A percentile compares a stretch with the other conserved stretches of the same genome.
These are phyloP conservation scores for Drosophila tropicalis DNA, from an alignment of 1,140 invertebrate genomes.

Conservation along the genomic window DNA sequence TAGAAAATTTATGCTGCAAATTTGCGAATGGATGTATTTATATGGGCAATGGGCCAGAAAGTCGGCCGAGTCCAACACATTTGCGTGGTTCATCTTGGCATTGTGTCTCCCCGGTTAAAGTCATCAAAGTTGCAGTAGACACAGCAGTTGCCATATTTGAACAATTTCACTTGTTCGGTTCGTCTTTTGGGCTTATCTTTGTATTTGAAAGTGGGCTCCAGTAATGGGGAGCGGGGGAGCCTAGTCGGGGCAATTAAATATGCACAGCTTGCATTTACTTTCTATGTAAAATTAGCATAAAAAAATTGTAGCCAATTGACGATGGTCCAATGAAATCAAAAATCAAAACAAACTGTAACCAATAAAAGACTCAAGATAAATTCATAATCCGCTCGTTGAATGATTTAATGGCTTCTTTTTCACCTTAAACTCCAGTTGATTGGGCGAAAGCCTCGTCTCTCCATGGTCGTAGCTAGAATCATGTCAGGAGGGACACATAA, in stretches of 20 bases:
- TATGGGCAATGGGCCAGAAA: constrained; percentile 77
- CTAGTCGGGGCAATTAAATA: constrained; percentile 41
- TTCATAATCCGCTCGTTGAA: not conserved
- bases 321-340: constrained; percentile 6
- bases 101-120: constrained; percentile 34
- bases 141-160: constrained; percentile 69
- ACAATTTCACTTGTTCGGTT: constrained; percentile 71
- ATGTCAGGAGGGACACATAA: no score
- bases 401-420: constrained; percentile 13
- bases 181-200: constrained; percentile 37
- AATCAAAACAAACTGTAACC: not conserved
- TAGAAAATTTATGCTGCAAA: constrained; percentile 65
- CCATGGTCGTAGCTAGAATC: not conserved
- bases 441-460: not conserved
- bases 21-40: constrained; percentile 53
- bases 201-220: constrained; percentile 11
- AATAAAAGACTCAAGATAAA: not conserved
- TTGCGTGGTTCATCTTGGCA: constrained; percentile 64
- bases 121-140: constrained; percentile 68
- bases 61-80: constrained; percentile 65
- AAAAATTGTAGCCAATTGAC: constrained; percentile 16
- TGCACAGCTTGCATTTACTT: constrained; percentile 53
- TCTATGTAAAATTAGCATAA: constrained; percentile 54
- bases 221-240: constrained; percentile 11
- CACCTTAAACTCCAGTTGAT: constrained; percentile 4